A percentile compares a stretch with the other conserved stretches of the same genome.
These are phyloP conservation scores for Dasyurus viverrinus DNA, from an alignment of 2,113 vertebrate genomes.

Conservation along the genomic window DNA sequence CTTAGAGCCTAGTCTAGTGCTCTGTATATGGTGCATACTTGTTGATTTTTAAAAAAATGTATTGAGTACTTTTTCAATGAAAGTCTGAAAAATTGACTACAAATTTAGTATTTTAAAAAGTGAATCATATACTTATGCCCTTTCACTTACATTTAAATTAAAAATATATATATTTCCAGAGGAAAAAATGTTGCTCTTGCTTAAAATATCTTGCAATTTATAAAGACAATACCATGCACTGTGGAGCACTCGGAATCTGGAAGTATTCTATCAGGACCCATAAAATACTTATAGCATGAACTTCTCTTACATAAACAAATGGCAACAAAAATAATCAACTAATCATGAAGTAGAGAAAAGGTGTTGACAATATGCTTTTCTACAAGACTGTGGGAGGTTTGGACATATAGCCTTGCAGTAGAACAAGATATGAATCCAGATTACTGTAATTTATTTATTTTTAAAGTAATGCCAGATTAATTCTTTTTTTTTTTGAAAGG, in stretches of 20 bases:
- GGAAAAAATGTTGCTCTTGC: background rate
- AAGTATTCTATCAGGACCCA: background rate
- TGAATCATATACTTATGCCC: background rate
- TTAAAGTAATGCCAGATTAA: background rate
- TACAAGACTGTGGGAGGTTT: background rate
- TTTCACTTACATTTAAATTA: background rate
- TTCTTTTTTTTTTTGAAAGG: background rate
- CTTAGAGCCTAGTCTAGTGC: background rate
- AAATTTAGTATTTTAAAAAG: background rate
- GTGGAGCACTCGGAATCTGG: background rate
- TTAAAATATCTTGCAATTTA: background rate
- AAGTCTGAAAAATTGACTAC: background rate
- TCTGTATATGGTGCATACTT: background rate
- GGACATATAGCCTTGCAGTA: background rate
- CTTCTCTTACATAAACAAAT: background rate
- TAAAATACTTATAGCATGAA: background rate
- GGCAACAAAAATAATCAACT: background rate
- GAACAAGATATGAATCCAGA: background rate
- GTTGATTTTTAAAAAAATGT: background rate
- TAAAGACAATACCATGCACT: background rate
- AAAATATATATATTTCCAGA: background rate
- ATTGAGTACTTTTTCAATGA: background rate
- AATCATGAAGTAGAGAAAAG: background rate
- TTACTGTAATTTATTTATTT: background rate
- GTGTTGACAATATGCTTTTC: background rate